A percentile compares a stretch with the other conserved stretches of the same genome.
Conservation (phyloP, 2,797 vertebrate genomes). For the Ambastaia sidthimunki region DNA sequence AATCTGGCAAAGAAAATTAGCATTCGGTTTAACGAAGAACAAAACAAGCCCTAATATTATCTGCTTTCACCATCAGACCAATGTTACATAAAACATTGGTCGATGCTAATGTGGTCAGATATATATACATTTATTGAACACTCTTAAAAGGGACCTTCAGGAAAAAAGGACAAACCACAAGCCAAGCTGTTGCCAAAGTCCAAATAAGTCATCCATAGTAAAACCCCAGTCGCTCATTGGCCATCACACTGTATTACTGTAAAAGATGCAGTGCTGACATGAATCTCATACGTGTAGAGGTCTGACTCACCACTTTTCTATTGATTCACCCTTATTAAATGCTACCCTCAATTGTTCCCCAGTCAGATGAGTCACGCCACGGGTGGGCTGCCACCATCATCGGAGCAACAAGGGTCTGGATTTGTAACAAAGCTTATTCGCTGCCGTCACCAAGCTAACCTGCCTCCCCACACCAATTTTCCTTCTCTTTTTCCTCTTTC, state of each 20-base stretch:
- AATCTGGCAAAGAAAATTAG: neutral
- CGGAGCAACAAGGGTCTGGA: neutral
- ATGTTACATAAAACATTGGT: neutral
- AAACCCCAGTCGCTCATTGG: neutral
- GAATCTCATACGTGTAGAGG: neutral
- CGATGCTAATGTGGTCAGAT: neutral
- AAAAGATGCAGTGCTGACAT: neutral
- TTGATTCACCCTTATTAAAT: constrained; percentile 19
- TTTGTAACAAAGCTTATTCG: constrained; percentile 9
- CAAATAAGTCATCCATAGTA: neutral
- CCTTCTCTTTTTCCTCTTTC: neutral
- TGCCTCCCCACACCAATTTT: neutral
- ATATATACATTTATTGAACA: neutral
- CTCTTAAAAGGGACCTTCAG: constrained; percentile 1
- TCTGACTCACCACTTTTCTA: constrained; percentile 5
- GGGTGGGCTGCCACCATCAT: constrained; percentile 4
- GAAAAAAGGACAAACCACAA: neutral
- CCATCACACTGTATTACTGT: neutral
- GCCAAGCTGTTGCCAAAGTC: neutral
- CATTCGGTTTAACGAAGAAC: neutral
- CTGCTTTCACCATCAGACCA: neutral
- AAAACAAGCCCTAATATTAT: neutral
- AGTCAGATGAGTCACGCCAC: constrained; percentile 9
- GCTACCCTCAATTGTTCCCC: constrained; percentile 2
- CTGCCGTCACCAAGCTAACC: neutral